Evolutionary conservation across 2,113 vertebrate species (phyloP).

Genomic region (Heteronetta atricapilla): DNA sequence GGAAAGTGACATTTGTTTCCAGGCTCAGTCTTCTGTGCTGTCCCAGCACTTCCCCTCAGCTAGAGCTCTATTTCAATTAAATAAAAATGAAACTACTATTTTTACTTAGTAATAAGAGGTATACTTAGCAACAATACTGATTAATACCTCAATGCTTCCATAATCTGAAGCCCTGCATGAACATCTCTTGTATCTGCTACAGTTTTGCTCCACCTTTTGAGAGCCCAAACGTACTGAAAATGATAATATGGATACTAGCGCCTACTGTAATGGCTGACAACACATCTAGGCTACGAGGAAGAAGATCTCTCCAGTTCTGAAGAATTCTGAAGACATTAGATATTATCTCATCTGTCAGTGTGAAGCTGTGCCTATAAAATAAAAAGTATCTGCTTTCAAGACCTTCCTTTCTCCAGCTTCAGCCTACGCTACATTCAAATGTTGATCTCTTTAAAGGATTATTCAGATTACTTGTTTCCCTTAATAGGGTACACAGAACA

Average conservation of each 20-base stretch:
- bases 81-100: not conserved
- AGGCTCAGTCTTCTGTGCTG: not conserved
- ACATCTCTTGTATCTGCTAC: not conserved
- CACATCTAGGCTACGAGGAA: not conserved
- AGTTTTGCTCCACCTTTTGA: not conserved
- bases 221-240: not conserved
- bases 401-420: not conserved
- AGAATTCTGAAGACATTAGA: not conserved
- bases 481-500: not conserved
- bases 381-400: not conserved
- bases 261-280: not conserved
- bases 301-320: not conserved
- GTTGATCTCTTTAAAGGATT: not conserved
- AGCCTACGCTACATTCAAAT: not conserved
- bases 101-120: not conserved
- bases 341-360: not conserved
- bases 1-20: not conserved
- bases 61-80: not conserved
- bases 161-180: not conserved
- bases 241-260: not conserved
- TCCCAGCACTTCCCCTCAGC: not conserved
- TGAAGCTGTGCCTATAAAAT: not conserved
- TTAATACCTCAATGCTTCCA: not conserved
- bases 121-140: no score
- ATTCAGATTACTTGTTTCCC: not conserved